These are phyloP conservation scores for Sabatieria punctata DNA, from an alignment of 2,888 invertebrate genomes.

Conservation along the genomic window DNA sequence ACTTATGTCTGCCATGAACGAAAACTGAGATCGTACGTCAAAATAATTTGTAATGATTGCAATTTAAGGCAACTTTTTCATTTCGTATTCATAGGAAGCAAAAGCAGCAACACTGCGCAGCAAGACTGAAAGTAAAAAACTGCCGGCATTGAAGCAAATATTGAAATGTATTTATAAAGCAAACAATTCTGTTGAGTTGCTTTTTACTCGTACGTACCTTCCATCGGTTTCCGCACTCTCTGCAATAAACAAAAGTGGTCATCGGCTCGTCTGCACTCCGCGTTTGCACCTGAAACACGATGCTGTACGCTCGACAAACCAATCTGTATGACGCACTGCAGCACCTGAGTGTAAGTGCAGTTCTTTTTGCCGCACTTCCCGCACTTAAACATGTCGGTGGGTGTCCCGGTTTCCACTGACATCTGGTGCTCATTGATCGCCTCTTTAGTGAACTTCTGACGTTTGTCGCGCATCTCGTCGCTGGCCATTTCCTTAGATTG, in stretches of 20 bases:
- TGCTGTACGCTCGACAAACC: too few species aligned
- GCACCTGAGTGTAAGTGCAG: constrained; percentile 92
- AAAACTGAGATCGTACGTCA: too few species aligned
- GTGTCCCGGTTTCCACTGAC: constrained; percentile 72
- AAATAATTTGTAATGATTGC: too few species aligned
- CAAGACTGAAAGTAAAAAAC: too few species aligned
- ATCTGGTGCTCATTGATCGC: constrained; percentile 95
- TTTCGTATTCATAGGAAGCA: too few species aligned
- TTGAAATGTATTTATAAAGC: too few species aligned
- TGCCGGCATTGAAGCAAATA: too few species aligned
- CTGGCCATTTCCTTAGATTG: constrained; percentile 76
- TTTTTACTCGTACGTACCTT: constrained; percentile 49
- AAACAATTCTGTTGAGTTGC: too few species aligned
- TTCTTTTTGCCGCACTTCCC: constrained; percentile 91
- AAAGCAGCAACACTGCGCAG: too few species aligned
- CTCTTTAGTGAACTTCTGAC: constrained; percentile 87
- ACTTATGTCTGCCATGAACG: too few species aligned
- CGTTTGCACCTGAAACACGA: constrained; percentile 60
- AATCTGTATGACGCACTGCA: too few species aligned
- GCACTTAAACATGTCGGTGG: constrained; percentile 88
- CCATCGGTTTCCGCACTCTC: constrained; percentile 94
- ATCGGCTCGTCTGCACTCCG: constrained; percentile 98
- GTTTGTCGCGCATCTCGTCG: constrained; percentile 79
- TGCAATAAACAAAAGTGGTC: constrained; percentile 97
- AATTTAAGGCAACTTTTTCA: too few species aligned